Evolutionary conservation across 2,888 invertebrate species (phyloP).

Genomic region (Tenodera sinensis): DNA sequence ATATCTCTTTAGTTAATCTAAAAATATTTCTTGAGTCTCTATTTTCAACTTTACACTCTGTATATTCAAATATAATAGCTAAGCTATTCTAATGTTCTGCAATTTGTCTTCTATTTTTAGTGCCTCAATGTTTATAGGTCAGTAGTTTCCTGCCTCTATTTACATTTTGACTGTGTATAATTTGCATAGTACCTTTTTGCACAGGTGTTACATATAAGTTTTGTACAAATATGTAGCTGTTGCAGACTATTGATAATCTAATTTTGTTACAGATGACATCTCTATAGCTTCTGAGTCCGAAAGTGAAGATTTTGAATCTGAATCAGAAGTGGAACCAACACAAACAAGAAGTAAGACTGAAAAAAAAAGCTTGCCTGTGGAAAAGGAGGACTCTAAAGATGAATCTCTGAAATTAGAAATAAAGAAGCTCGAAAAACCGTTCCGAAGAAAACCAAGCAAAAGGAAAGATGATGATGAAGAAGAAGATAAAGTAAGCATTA

Average conservation of each 20-base stretch:
- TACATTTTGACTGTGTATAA: no score
- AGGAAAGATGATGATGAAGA: slow-evolving; percentile 33
- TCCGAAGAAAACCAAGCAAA: slow-evolving; percentile 29
- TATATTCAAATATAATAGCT: no score
- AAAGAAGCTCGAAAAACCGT: slow-evolving; percentile 11
- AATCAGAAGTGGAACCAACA: slow-evolving; percentile 28
- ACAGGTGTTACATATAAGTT: background rate
- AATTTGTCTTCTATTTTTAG: no score
- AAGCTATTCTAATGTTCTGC: no score
- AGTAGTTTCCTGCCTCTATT: no score
- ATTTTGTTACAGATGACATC: slow-evolving; percentile 19
- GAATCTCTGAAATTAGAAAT: slow-evolving; percentile 26
- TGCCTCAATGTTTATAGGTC: no score
- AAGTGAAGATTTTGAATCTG: slow-evolving; percentile 33
- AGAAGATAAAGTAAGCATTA: slow-evolving; percentile 20
- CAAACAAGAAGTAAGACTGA: slow-evolving; percentile 27
- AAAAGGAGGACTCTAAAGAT: slow-evolving; percentile 29
- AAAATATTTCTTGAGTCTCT: no score
- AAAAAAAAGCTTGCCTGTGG: slow-evolving; percentile 19
- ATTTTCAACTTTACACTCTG: no score
- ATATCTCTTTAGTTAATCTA: no score
- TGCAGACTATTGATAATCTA: slow-evolving; percentile 1
- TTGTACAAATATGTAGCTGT: background rate
- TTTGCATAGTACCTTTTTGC: no score
- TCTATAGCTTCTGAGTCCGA: slow-evolving; percentile 36